phyloP scores from a whole-genome alignment of 2,113 vertebrate genomes.

The Malurus elegans region DNA sequence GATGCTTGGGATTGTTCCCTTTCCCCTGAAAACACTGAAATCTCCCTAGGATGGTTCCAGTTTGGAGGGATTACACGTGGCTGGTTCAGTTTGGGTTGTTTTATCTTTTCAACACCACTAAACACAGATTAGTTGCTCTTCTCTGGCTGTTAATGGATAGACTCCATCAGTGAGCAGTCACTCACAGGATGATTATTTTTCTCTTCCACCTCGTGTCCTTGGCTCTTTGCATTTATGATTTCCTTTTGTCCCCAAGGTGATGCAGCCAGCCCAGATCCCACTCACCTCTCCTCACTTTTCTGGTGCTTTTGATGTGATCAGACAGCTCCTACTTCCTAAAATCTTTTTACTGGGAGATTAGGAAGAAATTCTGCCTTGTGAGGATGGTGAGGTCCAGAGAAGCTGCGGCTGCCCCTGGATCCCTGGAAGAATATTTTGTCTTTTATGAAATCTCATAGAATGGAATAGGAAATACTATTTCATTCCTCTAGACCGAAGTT shows the following conservation, averaged over 20 bases:
- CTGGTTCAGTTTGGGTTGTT: conserved; percentile 48
- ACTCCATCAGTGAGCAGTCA: conserved; percentile 65
- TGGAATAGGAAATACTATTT: background rate
- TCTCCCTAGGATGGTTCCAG: background rate
- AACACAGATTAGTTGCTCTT: conserved; percentile 67
- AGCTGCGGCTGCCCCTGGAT: background rate
- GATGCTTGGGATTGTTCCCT: background rate
- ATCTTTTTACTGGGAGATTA: background rate
- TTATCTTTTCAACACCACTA: conserved; percentile 70
- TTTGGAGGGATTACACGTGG: background rate
- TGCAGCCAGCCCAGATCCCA: background rate
- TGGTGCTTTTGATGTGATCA: background rate
- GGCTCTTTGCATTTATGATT: background rate
- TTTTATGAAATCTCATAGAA: background rate
- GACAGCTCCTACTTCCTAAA: background rate
- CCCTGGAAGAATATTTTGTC: background rate
- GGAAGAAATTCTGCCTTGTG: background rate
- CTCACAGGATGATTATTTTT: conserved; percentile 55
- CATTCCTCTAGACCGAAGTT: background rate
- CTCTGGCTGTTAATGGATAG: conserved; percentile 64
- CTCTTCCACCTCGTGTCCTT: background rate
- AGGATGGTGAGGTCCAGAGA: background rate
- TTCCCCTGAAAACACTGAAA: background rate
- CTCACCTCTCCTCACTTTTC: accelerated
- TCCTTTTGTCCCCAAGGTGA: background rate